phyloP scores from a whole-genome alignment of 2,797 vertebrate species.

The Eurystomus glaucurus region DNA sequence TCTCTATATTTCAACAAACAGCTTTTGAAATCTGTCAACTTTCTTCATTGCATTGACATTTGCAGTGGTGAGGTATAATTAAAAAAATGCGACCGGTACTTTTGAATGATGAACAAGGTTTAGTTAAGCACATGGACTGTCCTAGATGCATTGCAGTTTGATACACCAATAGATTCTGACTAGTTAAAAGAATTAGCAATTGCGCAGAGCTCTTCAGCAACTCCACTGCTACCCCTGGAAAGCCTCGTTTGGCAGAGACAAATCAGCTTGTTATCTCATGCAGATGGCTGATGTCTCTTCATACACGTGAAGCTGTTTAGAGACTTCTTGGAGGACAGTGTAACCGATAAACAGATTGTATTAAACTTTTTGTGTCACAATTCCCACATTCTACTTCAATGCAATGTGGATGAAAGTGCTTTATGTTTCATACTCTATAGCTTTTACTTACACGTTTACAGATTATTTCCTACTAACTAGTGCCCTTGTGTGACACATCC shows the following conservation, averaged over 20 bases:
- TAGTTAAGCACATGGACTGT: not conserved
- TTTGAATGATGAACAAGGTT: not conserved
- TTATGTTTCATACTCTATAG: rapidly evolving
- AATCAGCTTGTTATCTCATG: not conserved
- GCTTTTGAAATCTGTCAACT: not conserved
- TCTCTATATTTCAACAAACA: not conserved
- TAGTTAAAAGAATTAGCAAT: not conserved
- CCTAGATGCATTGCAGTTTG: not conserved
- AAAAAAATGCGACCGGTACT: not conserved
- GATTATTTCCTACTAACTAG: not conserved
- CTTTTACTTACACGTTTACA: not conserved
- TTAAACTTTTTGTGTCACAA: not conserved
- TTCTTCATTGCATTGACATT: not conserved
- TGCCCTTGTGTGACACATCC: not conserved
- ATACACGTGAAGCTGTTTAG: not conserved
- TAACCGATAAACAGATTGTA: not conserved
- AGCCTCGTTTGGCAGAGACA: not conserved
- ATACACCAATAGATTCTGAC: not conserved
- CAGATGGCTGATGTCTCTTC: not conserved
- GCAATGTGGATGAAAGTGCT: not conserved
- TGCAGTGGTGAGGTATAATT: not conserved
- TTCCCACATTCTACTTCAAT: not conserved
- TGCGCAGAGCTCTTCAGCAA: rapidly evolving
- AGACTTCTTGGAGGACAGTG: not conserved
- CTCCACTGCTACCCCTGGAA: not conserved